A percentile compares a stretch with the other conserved stretches of the same genome.
These are phyloP conservation scores for Busseola fusca DNA, from an alignment of 2,888 invertebrate genomes.

Conservation along the genomic window DNA sequence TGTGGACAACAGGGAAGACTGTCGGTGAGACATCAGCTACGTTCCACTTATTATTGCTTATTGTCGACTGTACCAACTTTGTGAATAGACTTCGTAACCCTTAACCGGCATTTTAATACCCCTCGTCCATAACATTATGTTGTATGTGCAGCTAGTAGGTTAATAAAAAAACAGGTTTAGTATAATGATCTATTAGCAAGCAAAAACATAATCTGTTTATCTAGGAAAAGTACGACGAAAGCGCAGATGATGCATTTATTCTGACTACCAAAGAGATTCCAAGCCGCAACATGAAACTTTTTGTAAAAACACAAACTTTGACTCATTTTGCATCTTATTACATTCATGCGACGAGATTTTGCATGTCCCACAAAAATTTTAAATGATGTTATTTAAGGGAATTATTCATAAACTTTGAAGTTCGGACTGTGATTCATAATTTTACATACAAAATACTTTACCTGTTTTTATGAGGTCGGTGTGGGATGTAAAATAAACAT, in stretches of 20 bases:
- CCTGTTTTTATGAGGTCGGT: slow-evolving; percentile 38
- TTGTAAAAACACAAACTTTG: slow-evolving; percentile 28
- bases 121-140: too few species aligned
- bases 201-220: not conserved
- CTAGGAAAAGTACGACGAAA: not conserved
- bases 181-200: not conserved
- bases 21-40: too few species aligned
- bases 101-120: too few species aligned
- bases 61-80: too few species aligned
- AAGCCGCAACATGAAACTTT: slow-evolving; percentile 12
- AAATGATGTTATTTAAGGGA: slow-evolving; percentile 47
- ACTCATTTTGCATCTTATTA: slow-evolving; percentile 46
- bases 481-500: slow-evolving; percentile 25
- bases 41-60: too few species aligned
- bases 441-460: slow-evolving; percentile 48
- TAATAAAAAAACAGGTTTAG: not conserved
- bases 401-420: slow-evolving; percentile 51
- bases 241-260: not conserved
- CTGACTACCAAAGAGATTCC: not conserved
- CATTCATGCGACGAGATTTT: slow-evolving; percentile 43
- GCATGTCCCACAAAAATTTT: slow-evolving; percentile 37
- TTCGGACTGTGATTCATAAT: slow-evolving; percentile 42
- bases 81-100: too few species aligned
- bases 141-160: not conserved
- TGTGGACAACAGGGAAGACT: too few species aligned